Evolutionary conservation across 1,140 invertebrate species (phyloP).

Genomic region (Lepidurus apus): DNA sequence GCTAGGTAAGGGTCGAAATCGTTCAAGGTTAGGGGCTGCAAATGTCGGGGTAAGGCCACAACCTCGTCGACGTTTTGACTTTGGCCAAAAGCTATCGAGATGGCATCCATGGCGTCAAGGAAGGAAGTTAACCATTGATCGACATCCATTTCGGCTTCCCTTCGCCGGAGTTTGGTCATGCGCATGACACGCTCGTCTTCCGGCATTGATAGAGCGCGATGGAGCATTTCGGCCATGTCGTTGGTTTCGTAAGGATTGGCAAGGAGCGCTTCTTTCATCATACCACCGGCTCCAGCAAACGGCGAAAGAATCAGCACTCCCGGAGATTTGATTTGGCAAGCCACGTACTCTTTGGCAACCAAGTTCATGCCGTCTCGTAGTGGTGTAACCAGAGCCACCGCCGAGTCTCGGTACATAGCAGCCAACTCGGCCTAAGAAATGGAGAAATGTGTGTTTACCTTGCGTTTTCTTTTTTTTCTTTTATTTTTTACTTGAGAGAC

Average conservation of each 20-base stretch:
- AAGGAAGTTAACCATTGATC: conserved; percentile 46
- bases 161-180: conserved; percentile 45
- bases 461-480: neutral
- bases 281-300: conserved; percentile 46
- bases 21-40: conserved; percentile 29
- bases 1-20: conserved; percentile 38
- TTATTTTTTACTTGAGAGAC: conserved; percentile 31
- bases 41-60: conserved; percentile 7
- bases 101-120: conserved; percentile 40
- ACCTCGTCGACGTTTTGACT: conserved; percentile 30
- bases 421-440: conserved; percentile 43
- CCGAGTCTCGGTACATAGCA: conserved; percentile 46
- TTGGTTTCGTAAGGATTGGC: conserved; percentile 49
- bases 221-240: conserved; percentile 45
- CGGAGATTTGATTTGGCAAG: conserved; percentile 45
- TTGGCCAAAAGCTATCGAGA: conserved; percentile 36
- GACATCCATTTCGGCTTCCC: conserved; percentile 45
- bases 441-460: neutral
- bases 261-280: conserved; percentile 45
- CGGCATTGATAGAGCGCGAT: conserved; percentile 46
- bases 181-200: conserved; percentile 45
- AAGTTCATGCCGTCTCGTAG: conserved; percentile 50
- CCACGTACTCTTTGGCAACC: conserved; percentile 50
- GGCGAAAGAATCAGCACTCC: conserved; percentile 47
- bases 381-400: conserved; percentile 47